Conservation (phyloP, 2,113 vertebrate species). For the Chloropsis cyanopogon region DNA sequence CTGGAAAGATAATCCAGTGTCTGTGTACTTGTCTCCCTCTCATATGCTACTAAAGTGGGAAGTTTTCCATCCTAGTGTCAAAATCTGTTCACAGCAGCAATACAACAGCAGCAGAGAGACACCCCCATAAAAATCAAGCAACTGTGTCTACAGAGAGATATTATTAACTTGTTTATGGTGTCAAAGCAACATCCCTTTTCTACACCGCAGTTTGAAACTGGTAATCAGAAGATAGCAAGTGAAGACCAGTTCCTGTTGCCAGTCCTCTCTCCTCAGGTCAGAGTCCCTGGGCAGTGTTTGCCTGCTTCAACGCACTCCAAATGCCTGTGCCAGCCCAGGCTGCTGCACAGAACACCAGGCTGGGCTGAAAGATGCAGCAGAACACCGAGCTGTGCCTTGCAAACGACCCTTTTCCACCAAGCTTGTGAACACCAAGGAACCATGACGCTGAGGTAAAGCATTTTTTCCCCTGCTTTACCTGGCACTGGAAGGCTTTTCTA, state of each 20-base stretch:
- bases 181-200: not conserved
- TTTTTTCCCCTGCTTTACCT: not conserved
- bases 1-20: not conserved
- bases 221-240: not conserved
- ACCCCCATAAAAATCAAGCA: not conserved
- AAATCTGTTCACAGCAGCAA: not conserved
- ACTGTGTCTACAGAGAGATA: not conserved
- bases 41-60: not conserved
- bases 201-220: not conserved
- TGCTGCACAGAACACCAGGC: not conserved
- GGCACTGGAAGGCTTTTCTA: not conserved
- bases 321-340: not conserved
- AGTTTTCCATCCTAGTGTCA: not conserved
- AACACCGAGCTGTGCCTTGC: rapidly evolving
- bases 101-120: not conserved
- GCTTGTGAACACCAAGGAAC: not conserved
- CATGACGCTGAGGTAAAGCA: not conserved
- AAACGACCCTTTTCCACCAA: not conserved
- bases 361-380: not conserved
- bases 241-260: not conserved
- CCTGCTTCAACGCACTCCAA: rapidly evolving
- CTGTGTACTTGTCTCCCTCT: not conserved
- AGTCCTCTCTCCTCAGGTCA: not conserved
- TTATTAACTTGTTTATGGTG: not conserved
- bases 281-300: not conserved